A percentile compares a stretch with the other conserved stretches of the same genome.
Evolutionary conservation across 2,113 vertebrate genomes (phyloP).

Genomic region (Phalacrocorax pelagicus): DNA sequence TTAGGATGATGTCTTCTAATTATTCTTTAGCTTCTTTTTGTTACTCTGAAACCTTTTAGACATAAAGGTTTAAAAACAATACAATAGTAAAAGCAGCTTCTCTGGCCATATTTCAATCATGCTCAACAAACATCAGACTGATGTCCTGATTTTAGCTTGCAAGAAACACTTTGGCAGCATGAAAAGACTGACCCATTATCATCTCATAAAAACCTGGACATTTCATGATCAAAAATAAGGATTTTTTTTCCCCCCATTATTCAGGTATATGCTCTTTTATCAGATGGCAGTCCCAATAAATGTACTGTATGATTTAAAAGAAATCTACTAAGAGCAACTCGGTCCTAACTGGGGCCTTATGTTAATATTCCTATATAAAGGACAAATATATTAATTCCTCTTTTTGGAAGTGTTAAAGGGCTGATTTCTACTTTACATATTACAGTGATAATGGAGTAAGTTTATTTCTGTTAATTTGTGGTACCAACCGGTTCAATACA

Average conservation of each 20-base stretch:
- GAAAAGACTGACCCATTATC: neutral
- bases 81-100: neutral
- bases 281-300: neutral
- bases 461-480: neutral
- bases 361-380: neutral
- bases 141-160: neutral
- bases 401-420: neutral
- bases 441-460: neutral
- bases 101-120: neutral
- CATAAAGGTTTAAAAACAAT: neutral
- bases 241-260: neutral
- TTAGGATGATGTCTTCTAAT: neutral
- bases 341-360: neutral
- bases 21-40: neutral
- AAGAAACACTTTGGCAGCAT: neutral
- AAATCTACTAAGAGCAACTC: neutral
- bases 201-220: neutral
- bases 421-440: neutral
- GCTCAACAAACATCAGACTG: neutral
- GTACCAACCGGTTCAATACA: neutral
- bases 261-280: neutral
- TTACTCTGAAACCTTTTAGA: neutral
- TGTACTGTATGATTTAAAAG: neutral
- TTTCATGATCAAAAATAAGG: neutral
- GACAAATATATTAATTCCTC: neutral